Evolutionary conservation across 2,888 invertebrate genomes (phyloP).

Genomic region (Drosophila paracracens): DNA sequence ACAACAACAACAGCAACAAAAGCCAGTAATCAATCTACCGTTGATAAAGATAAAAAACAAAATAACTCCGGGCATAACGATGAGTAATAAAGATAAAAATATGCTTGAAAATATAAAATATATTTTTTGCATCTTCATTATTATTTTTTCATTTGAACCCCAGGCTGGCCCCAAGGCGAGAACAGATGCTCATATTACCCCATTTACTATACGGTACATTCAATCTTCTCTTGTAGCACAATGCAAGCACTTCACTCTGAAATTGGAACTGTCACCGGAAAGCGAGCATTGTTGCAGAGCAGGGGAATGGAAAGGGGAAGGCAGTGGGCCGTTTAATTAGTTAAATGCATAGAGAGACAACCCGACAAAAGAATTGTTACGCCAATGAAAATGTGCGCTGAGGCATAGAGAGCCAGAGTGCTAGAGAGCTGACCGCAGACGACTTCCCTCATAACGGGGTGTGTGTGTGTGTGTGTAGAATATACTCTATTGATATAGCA

Average conservation of each 20-base stretch:
- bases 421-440: conserved; percentile 51
- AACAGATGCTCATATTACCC: conserved; percentile 38
- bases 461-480: not conserved
- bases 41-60: conserved; percentile 52
- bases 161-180: conserved; percentile 25
- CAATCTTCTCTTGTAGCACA: conserved; percentile 31
- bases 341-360: conserved; percentile 68
- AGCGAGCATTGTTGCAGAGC: conserved; percentile 51
- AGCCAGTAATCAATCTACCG: conserved; percentile 60
- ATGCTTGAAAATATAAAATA: conserved; percentile 8
- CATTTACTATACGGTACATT: conserved; percentile 44
- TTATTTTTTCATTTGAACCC: not conserved
- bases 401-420: conserved; percentile 47
- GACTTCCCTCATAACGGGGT: not conserved
- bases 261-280: conserved; percentile 66
- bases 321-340: conserved; percentile 69
- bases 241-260: conserved; percentile 62
- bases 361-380: conserved; percentile 66
- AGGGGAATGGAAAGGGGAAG: not conserved
- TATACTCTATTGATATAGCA: not conserved
- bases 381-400: conserved; percentile 73
- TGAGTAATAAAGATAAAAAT: conserved; percentile 55
- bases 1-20: conserved; percentile 15
- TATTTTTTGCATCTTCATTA: not conserved
- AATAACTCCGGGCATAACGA: conserved; percentile 22